Evolutionary conservation across 1,140 invertebrate genomes (phyloP), one percentile per base, ranked within the genome.

Genomic region (Heterodera carotae): DNA sequence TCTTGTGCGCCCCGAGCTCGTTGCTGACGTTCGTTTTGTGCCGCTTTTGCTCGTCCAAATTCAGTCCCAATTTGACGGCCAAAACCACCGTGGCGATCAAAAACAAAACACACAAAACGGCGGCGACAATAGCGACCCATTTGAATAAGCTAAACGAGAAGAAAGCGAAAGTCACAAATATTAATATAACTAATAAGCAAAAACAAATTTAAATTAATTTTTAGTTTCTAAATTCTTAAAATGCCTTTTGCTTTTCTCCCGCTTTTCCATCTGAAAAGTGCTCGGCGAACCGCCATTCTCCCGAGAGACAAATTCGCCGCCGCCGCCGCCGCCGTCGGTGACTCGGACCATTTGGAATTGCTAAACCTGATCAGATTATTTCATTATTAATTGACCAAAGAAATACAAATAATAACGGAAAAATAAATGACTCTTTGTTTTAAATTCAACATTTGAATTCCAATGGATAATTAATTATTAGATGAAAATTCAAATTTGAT

Each of bases 251-350:
- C 53, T 59, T 27, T 86, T 80, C 29, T 83, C 67, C 33, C 70
- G 76, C 59, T 83, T 87, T 43, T 85, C 86, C 77, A 85, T 82
- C 43, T 87, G 84, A 22, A 84, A 75, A 60, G 86, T 83, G 71
- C 84, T 86, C n/a, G 84, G 74, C 3, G 80, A 83, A 71, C 85
- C 86, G 27, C 83, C 84, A 33, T 85, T 82, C 39, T 73, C 76
- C 10, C 84, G 85, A 18, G 80, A 83, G 67, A 80, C 78, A 27
- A 77, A 66, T 22, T 72, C 43, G 31, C 27, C 29, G 53, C 48
- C 80, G 69, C 77, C 79, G 75, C 77, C 81, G 66, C 15, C 59
- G 82, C 43, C 81, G n/a, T n/a, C n/a, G 36, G 82, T 83, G 66
- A 79, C 69, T 5, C 75, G 62, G 53, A 62, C 48, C 75, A 76